A percentile compares a stretch with the other conserved stretches of the same genome.
phyloP scores from a whole-genome alignment of 2,113 vertebrate species.

The Leptocoma aspasia region DNA sequence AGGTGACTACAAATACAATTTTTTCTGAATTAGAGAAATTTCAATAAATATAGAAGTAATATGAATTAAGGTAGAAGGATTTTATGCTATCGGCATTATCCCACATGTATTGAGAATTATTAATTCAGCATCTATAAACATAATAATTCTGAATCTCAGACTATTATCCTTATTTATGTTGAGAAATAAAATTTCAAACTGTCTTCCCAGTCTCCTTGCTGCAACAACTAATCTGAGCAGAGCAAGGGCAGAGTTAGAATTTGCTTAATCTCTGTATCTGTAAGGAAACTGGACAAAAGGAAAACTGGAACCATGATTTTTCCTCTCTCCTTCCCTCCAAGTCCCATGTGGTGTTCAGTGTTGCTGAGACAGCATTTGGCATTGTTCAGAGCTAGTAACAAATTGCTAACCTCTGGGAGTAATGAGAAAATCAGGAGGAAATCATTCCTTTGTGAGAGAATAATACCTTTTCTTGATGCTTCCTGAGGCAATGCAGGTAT shows the following conservation, averaged over 20 bases:
- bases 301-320: not conserved
- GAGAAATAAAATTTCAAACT: not conserved
- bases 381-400: not conserved
- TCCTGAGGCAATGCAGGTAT: not conserved
- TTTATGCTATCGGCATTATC: not conserved
- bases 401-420: not conserved
- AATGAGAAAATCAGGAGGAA: not conserved
- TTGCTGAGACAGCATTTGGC: constrained; percentile 19
- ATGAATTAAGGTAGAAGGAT: not conserved
- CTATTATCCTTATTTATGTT: not conserved
- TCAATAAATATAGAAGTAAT: not conserved
- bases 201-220: not conserved
- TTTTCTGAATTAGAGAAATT: not conserved
- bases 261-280: not conserved
- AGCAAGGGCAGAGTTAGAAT: not conserved
- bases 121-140: not conserved
- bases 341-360: not conserved
- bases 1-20: not conserved
- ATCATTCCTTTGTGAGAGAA: not conserved
- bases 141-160: not conserved
- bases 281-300: not conserved
- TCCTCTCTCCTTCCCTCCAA: not conserved
- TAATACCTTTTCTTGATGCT: not conserved
- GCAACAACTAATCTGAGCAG: not conserved
- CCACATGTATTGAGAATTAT: not conserved